phyloP scores from a whole-genome alignment of 64 coral and sea anemone genomes.

The Orbicella faveolata region DNA sequence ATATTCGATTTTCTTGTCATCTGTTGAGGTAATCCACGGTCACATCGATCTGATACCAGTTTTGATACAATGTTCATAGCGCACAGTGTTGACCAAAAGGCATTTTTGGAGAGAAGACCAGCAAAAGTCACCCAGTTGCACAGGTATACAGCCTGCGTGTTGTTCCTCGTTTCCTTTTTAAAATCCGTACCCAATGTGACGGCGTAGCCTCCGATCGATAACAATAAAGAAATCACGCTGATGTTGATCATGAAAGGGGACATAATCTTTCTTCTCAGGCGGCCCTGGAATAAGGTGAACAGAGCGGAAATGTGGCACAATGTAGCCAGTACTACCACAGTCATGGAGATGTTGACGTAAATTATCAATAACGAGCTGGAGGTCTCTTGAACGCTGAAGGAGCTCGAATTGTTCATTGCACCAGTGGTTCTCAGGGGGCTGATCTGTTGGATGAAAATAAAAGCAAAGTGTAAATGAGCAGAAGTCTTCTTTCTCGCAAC shows the following conservation, averaged over 20 bases:
- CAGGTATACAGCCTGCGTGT: not conserved
- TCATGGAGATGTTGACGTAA: not conserved
- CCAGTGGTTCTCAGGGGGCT: not conserved
- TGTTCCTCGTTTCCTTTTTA: not conserved
- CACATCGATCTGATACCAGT: not conserved
- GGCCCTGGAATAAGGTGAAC: not conserved
- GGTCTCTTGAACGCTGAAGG: not conserved
- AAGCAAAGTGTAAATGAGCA: not conserved
- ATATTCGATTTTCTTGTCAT: not conserved
- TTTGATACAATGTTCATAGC: constrained; percentile 7
- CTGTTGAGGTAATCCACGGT: not conserved
- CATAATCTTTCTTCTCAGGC: not conserved
- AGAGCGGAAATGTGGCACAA: not conserved
- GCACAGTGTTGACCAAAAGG: constrained; percentile 12
- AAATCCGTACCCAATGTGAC: not conserved
- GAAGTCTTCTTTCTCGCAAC: no score
- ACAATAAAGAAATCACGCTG: not conserved
- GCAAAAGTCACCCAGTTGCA: constrained; percentile 9
- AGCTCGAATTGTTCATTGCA: not conserved
- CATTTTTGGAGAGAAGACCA: not conserved
- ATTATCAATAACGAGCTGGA: not conserved
- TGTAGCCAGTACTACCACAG: not conserved
- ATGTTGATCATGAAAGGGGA: constrained; percentile 22
- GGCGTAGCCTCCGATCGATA: not conserved
- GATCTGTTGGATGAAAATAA: not conserved